These are phyloP conservation scores for Gymnocephalus cernua DNA, from an alignment of 2,113 vertebrate genomes.

Conservation along the genomic window DNA sequence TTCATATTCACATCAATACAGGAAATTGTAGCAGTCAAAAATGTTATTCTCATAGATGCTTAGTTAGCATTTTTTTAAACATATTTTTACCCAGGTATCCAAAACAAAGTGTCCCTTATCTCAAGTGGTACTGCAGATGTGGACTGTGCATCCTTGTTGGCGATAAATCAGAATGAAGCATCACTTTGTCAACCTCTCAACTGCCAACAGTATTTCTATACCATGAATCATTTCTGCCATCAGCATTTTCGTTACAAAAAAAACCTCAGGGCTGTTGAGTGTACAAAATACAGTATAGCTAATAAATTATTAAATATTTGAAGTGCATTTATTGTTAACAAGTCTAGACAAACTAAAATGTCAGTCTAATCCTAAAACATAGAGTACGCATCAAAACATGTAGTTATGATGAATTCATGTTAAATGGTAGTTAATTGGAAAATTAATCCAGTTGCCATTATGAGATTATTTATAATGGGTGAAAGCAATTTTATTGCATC, in stretches of 20 bases:
- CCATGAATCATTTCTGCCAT: neutral
- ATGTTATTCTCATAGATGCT: neutral
- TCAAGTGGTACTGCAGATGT: slow-evolving; percentile 9
- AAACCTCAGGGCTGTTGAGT: slow-evolving; percentile 59
- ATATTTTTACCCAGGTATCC: neutral
- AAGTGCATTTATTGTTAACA: slow-evolving; percentile 16
- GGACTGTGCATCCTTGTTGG: neutral
- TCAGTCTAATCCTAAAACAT: slow-evolving; percentile 12
- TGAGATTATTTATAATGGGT: slow-evolving; percentile 57
- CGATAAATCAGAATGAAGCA: neutral
- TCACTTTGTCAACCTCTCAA: neutral
- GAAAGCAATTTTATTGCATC: neutral
- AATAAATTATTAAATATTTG: slow-evolving; percentile 28
- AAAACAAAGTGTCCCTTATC: slow-evolving; percentile 2
- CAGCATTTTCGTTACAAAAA: neutral
- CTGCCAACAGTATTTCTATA: neutral
- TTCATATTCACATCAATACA: neutral
- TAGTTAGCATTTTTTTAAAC: neutral
- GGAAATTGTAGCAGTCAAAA: slow-evolving; percentile 3
- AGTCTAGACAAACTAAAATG: neutral
- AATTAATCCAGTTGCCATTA: slow-evolving; percentile 29
- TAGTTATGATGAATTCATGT: neutral
- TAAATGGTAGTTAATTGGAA: neutral
- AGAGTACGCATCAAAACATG: neutral
- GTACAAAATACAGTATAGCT: slow-evolving; percentile 11